Evolutionary conservation across 1,140 invertebrate species (phyloP).

Genomic region (Zophobas atratus): DNA sequence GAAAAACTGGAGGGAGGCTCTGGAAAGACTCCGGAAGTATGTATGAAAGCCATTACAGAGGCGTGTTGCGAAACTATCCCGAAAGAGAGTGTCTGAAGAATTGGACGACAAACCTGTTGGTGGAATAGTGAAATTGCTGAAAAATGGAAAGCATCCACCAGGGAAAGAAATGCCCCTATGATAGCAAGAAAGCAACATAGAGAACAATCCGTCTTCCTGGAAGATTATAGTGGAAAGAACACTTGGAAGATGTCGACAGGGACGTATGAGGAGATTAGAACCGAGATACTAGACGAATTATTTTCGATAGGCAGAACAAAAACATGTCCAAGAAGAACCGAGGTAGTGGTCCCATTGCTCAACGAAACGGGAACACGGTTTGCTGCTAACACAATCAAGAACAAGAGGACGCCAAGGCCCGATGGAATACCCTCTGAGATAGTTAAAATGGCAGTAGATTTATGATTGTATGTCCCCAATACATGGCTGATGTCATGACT

Average conservation of each 20-base stretch:
- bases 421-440: conserved; percentile 61
- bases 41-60: too few relatives aligned
- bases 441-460: conserved; percentile 47
- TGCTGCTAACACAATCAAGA: conserved; percentile 53
- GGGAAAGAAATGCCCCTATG: too few relatives aligned
- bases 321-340: not conserved
- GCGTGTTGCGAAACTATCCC: too few relatives aligned
- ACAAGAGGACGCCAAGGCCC: conserved; percentile 63
- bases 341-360: conserved; percentile 21
- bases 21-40: too few relatives aligned
- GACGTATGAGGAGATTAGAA: conserved; percentile 20
- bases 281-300: not conserved
- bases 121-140: too few relatives aligned
- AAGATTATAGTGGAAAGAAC: not conserved
- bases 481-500: conserved; percentile 52
- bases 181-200: too few relatives aligned
- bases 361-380: conserved; percentile 56
- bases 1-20: too few relatives aligned
- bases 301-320: not conserved
- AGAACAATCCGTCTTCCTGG: too few relatives aligned
- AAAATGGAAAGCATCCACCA: too few relatives aligned
- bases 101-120: too few relatives aligned
- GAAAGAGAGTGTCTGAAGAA: too few relatives aligned
- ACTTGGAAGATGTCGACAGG: conserved; percentile 42
- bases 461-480: conserved; percentile 17